Evolutionary conservation across 2,113 vertebrate species (phyloP).

Genomic region (Amphiprion percula): DNA sequence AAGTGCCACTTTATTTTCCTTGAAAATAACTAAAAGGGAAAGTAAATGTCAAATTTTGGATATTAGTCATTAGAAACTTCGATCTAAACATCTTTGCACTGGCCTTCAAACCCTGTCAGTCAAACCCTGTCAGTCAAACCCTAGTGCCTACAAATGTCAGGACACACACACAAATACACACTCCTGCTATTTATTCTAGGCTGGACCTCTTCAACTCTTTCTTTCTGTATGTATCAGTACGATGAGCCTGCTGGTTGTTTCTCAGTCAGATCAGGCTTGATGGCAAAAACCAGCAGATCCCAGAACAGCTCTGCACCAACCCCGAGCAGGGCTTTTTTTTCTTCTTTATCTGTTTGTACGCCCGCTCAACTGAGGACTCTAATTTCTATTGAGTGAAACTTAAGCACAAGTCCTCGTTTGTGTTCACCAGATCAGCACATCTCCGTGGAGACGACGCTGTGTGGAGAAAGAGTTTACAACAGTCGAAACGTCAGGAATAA

Average conservation of each 20-base stretch:
- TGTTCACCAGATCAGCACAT: slow-evolving; percentile 7
- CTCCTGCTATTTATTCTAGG: slow-evolving; percentile 3
- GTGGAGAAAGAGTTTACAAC: slow-evolving; percentile 68
- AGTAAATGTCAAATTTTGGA: slow-evolving; percentile 28
- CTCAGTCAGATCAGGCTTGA: slow-evolving; percentile 3
- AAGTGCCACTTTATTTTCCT: slow-evolving; percentile 22
- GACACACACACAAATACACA: slow-evolving; percentile 37
- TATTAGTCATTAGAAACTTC: slow-evolving; percentile 29
- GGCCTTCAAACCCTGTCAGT: slow-evolving; percentile 66
- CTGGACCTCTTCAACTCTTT: slow-evolving; percentile 13
- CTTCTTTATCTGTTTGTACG: slow-evolving; percentile 3
- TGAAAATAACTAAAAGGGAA: slow-evolving; percentile 10
- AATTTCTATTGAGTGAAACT: slow-evolving; percentile 53
- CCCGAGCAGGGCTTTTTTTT: neutral
- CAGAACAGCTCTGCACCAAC: slow-evolving; percentile 48
- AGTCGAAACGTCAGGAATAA: slow-evolving; percentile 73
- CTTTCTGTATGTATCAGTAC: slow-evolving; percentile 2
- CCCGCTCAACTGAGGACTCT: slow-evolving; percentile 34
- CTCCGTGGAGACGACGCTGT: slow-evolving; percentile 30
- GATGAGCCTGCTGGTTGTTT: slow-evolving; percentile 28
- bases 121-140: slow-evolving; percentile 67
- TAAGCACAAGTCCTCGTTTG: slow-evolving; percentile 75
- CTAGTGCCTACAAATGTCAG: slow-evolving; percentile 67
- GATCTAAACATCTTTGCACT: slow-evolving; percentile 41
- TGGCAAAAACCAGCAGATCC: slow-evolving; percentile 56